phyloP scores from a whole-genome alignment of 1,140 invertebrate genomes.

The Brachionus sp. region DNA sequence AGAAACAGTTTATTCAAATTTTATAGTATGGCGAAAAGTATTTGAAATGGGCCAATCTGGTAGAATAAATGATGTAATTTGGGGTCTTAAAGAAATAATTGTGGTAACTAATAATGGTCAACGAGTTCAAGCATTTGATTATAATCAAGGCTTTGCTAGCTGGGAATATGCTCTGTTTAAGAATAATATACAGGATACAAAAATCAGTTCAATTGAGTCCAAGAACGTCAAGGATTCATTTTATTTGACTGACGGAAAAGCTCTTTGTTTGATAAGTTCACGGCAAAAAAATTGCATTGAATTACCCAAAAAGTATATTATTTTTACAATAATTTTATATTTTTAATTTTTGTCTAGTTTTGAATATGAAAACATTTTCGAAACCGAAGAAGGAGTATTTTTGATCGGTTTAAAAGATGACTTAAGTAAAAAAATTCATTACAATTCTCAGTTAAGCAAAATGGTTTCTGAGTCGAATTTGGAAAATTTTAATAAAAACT shows the following conservation, averaged over 20 bases:
- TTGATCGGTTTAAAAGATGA: background rate
- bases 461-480: constrained; percentile 2
- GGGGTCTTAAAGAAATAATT: background rate
- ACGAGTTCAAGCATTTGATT: constrained; percentile 13
- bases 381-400: background rate
- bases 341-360: background rate
- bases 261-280: background rate
- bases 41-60: constrained; percentile 4
- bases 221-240: background rate
- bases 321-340: background rate
- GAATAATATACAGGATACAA: background rate
- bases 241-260: background rate
- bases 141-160: constrained; percentile 16
- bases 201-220: background rate
- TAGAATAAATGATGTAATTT: constrained; percentile 19
- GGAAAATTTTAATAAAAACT: background rate
- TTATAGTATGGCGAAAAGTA: constrained; percentile 37
- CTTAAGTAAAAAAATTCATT: background rate
- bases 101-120: constrained; percentile 6
- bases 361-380: background rate
- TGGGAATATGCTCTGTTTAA: constrained; percentile 30
- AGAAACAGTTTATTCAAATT: background rate
- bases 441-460: constrained; percentile 2
- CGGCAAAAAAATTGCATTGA: constrained; percentile 33
- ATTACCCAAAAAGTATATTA: background rate